Evolutionary conservation across 2,113 vertebrate species (phyloP).

Genomic region (Neolamprologus hecqui): DNA sequence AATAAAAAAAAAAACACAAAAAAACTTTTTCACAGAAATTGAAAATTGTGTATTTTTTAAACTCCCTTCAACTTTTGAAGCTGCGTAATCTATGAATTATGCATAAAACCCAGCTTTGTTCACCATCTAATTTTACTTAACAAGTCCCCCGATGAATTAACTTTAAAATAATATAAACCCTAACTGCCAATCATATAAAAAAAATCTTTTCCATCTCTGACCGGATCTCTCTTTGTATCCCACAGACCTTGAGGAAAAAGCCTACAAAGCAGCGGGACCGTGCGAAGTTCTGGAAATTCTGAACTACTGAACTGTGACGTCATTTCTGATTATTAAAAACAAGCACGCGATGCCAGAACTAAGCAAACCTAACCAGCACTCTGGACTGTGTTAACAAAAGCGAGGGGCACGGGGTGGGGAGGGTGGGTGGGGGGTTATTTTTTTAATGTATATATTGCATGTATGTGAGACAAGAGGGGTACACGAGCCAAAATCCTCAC

Average conservation of each 20-base stretch:
- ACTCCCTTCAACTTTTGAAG: not conserved
- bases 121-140: not conserved
- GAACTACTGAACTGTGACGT: conserved; percentile 69
- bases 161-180: not conserved
- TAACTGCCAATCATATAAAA: not conserved
- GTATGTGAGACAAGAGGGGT: conserved; percentile 38
- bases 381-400: conserved; percentile 44
- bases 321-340: conserved; percentile 48
- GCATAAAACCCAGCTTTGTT: not conserved
- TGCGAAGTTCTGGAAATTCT: conserved; percentile 66
- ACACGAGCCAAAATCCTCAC: conserved; percentile 14
- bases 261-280: conserved; percentile 36
- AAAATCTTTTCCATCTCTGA: not conserved
- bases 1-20: not conserved
- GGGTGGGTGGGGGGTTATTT: conserved; percentile 1
- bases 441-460: conserved; percentile 41
- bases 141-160: not conserved
- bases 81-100: not conserved
- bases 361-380: conserved; percentile 43
- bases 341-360: conserved; percentile 39
- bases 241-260: conserved; percentile 61
- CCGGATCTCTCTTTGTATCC: not conserved
- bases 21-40: not conserved
- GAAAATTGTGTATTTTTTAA: not conserved
- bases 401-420: not conserved